Percentiles rank a stretch among this genome's conserved stretches.
Conservation (phyloP, 2,797 vertebrate species). For the Pipistrellus pipistrellus region DNA sequence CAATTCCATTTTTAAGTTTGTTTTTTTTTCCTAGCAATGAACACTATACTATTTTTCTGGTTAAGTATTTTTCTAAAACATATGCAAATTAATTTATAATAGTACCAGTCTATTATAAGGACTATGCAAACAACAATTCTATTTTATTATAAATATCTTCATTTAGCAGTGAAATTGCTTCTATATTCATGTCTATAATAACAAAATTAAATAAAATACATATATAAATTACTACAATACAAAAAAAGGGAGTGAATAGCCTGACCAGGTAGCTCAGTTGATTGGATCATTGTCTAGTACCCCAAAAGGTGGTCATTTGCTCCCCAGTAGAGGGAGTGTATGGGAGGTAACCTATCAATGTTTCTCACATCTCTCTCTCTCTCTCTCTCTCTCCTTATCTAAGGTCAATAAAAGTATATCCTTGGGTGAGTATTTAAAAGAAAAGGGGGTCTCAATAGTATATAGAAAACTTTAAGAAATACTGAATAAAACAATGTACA, state of each 20-base stretch:
- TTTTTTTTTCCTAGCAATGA: background rate
- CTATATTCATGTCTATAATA: background rate
- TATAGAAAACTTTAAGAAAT: background rate
- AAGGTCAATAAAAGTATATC: background rate
- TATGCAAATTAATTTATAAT: conserved; percentile 18
- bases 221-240: background rate
- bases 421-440: background rate
- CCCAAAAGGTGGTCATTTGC: background rate
- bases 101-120: background rate
- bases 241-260: background rate
- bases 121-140: background rate
- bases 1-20: background rate
- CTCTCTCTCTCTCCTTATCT: background rate
- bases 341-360: background rate
- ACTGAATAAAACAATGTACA: background rate
- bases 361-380: background rate
- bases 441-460: background rate
- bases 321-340: too few species aligned
- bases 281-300: background rate
- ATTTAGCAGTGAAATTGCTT: conserved; percentile 11
- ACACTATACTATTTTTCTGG: conserved; percentile 34
- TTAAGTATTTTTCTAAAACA: background rate
- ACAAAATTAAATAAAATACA: background rate
- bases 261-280: background rate
- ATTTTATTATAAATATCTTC: background rate